Percentiles rank a stretch among this genome's conserved stretches.
Conservation (phyloP, 2,113 vertebrate species). For the Cepphus grylle region DNA sequence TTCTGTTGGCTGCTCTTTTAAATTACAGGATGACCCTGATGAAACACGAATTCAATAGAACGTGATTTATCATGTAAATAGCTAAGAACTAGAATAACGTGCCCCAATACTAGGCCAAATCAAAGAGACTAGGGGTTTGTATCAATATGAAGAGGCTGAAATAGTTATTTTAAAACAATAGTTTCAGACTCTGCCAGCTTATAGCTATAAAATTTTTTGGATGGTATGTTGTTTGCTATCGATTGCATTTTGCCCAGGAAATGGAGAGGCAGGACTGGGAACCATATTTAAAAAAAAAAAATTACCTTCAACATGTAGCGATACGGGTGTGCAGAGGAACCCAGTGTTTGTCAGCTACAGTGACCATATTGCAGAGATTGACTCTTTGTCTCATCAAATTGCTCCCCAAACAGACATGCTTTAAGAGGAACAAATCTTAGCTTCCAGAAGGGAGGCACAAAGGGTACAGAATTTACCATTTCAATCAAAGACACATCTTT, state of each 20-base stretch:
- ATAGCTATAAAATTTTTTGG: neutral
- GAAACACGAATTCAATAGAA: neutral
- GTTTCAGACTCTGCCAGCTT: neutral
- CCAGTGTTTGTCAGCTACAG: neutral
- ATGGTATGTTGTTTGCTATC: neutral
- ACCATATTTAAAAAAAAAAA: neutral
- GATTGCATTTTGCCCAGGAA: neutral
- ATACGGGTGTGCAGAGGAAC: neutral
- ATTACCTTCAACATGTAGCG: neutral
- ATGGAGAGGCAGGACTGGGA: neutral
- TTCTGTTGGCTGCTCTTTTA: slow-evolving; percentile 8
- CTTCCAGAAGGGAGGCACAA: neutral
- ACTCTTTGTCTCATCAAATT: neutral
- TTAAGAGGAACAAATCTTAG: neutral
- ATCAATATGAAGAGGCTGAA: neutral
- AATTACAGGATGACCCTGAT: neutral
- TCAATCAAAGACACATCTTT: neutral
- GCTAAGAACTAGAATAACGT: neutral
- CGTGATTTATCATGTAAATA: neutral
- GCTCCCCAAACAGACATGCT: neutral
- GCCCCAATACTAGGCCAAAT: neutral
- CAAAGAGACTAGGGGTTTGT: neutral
- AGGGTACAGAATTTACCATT: neutral
- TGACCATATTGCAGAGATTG: neutral
- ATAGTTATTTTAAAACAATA: neutral